Evolutionary conservation across 2,888 invertebrate genomes (phyloP).

Genomic region (Acronicta psi): DNA sequence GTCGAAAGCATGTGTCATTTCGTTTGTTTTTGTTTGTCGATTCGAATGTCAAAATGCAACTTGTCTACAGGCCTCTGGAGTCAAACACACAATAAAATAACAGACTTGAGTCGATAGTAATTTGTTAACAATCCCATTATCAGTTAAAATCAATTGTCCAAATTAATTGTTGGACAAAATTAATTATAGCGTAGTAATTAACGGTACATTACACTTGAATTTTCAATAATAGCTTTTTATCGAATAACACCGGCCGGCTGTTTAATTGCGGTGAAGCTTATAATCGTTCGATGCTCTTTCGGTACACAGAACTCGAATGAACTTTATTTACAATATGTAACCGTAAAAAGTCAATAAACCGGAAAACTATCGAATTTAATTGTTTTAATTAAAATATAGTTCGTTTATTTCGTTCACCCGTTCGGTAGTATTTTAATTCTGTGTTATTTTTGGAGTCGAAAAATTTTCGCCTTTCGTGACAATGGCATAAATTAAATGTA

Average conservation of each 20-base stretch:
- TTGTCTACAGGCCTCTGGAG: too few species aligned
- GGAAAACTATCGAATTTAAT: slow-evolving; percentile 83
- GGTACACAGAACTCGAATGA: slow-evolving; percentile 70
- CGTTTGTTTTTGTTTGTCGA: too few species aligned
- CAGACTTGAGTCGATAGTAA: slow-evolving; percentile 16
- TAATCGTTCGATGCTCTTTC: slow-evolving; percentile 59
- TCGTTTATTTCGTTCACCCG: slow-evolving; percentile 44
- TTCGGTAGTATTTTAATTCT: slow-evolving; percentile 39
- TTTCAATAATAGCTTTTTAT: slow-evolving; percentile 62
- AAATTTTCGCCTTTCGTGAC: slow-evolving; percentile 34
- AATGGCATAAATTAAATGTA: slow-evolving; percentile 45
- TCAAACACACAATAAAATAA: too few species aligned
- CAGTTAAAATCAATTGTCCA: slow-evolving; percentile 54
- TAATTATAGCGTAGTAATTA: slow-evolving; percentile 56
- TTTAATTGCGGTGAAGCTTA: slow-evolving; percentile 60
- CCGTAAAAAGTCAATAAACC: slow-evolving; percentile 83
- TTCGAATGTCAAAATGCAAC: too few species aligned
- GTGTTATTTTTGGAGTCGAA: slow-evolving; percentile 30
- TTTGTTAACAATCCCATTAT: slow-evolving; percentile 42
- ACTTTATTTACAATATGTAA: slow-evolving; percentile 76
- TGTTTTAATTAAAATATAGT: slow-evolving; percentile 81
- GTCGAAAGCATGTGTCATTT: too few species aligned
- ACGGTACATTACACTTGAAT: slow-evolving; percentile 59
- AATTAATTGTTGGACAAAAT: slow-evolving; percentile 53
- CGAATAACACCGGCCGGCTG: slow-evolving; percentile 43